phyloP scores from a whole-genome alignment of 2,113 vertebrate species.

The Dinomys branickii region DNA sequence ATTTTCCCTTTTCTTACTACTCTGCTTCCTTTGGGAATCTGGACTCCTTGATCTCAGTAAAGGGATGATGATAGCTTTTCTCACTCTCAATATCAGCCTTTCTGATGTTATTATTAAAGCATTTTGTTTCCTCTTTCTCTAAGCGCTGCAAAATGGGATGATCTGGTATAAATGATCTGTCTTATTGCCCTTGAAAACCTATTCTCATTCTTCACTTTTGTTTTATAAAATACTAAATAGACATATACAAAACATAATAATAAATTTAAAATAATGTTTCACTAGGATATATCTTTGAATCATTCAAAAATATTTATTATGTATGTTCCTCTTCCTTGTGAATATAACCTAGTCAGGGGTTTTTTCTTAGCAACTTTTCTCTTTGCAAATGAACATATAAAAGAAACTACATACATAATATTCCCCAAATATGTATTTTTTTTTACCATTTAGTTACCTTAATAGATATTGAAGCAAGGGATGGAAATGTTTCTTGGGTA shows the following conservation, averaged over 20 bases:
- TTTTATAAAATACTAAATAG: not conserved
- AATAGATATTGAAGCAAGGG: not conserved
- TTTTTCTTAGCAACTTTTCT: not conserved
- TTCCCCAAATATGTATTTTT: not conserved
- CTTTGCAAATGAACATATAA: not conserved
- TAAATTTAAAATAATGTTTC: constrained; percentile 39
- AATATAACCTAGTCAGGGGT: not conserved
- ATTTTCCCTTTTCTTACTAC: not conserved
- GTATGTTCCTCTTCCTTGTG: not conserved
- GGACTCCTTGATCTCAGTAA: not conserved
- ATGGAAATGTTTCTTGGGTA: not conserved
- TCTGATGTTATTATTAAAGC: not conserved
- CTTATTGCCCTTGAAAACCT: constrained; percentile 24
- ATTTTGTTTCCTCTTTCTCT: not conserved
- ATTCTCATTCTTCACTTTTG: not conserved
- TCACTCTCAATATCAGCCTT: not conserved
- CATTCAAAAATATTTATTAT: not conserved
- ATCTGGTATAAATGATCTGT: not conserved
- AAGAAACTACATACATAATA: not conserved
- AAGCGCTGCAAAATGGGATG: not conserved
- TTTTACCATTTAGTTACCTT: not conserved
- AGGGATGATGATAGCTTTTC: not conserved
- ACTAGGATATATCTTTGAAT: not conserved
- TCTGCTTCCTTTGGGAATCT: not conserved
- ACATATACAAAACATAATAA: constrained; percentile 1